These are phyloP conservation scores for Antechinus stuartii DNA, from an alignment of 2,113 vertebrate species.

Conservation along the genomic window DNA sequence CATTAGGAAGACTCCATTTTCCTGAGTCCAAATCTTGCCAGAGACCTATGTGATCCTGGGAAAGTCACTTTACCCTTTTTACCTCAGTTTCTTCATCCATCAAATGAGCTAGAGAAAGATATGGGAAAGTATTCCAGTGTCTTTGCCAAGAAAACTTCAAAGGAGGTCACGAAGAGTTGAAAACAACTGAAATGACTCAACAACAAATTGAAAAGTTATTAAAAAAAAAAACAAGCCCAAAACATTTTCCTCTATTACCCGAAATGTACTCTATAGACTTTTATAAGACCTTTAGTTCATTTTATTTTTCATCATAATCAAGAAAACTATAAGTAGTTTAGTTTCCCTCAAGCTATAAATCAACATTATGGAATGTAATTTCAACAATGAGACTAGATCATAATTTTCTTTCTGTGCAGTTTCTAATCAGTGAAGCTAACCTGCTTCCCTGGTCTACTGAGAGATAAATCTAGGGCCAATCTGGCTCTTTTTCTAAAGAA, in stretches of 20 bases:
- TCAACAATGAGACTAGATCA: neutral
- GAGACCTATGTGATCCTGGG: neutral
- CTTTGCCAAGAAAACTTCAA: neutral
- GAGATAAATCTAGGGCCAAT: slow-evolving; percentile 58
- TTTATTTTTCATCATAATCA: slow-evolving; percentile 1
- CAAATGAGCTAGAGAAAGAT: neutral
- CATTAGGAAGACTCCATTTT: neutral
- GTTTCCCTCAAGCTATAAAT: neutral
- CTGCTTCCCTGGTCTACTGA: neutral
- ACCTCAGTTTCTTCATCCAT: neutral
- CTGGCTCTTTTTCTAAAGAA: slow-evolving; percentile 36
- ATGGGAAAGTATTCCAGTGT: neutral
- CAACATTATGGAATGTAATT: slow-evolving; percentile 33
- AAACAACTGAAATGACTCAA: neutral
- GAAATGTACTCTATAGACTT: neutral
- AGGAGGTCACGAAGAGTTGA: neutral
- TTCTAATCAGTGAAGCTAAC: neutral
- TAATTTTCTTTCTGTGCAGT: slow-evolving; percentile 37
- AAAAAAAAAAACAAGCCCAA: neutral
- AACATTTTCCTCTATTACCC: neutral
- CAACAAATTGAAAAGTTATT: neutral
- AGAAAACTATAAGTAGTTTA: slow-evolving; percentile 20
- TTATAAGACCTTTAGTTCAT: neutral
- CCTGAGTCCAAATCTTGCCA: neutral
- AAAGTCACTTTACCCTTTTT: neutral